Evolutionary conservation across 1,140 invertebrate genomes (phyloP).

Genomic region (Leptinotarsa defecta): DNA sequence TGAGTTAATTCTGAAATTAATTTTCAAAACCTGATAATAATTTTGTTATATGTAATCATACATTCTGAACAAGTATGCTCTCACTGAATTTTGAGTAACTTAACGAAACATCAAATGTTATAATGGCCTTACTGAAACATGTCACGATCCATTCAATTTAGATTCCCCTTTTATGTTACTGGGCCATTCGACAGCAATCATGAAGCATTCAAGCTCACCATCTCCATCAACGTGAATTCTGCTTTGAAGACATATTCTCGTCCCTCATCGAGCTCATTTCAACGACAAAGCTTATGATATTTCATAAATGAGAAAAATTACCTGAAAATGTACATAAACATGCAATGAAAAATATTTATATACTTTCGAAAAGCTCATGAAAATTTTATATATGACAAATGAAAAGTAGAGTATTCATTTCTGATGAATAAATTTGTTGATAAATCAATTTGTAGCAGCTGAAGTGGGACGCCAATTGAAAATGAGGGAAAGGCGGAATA

Average conservation of each 20-base stretch:
- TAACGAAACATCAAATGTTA: too few species aligned
- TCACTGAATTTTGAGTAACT: too few species aligned
- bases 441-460: neutral
- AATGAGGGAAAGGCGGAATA: too few species aligned
- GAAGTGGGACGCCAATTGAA: neutral
- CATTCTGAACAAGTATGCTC: too few species aligned
- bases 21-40: too few species aligned
- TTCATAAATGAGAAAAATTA: slow-evolving; percentile 15
- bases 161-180: too few species aligned
- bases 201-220: too few species aligned
- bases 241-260: slow-evolving; percentile 1
- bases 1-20: too few species aligned
- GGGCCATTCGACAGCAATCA: too few species aligned
- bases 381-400: neutral
- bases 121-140: too few species aligned
- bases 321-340: slow-evolving; percentile 17
- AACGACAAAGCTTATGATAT: slow-evolving; percentile 20
- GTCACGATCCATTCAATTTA: too few species aligned
- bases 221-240: neutral
- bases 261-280: slow-evolving; percentile 2
- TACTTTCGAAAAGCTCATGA: slow-evolving; percentile 9
- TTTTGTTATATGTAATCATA: too few species aligned
- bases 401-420: neutral
- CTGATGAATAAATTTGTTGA: neutral
- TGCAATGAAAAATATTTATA: slow-evolving; percentile 22